Conservation (phyloP, 2,797 vertebrate genomes). For the Merluccius polli region DNA sequence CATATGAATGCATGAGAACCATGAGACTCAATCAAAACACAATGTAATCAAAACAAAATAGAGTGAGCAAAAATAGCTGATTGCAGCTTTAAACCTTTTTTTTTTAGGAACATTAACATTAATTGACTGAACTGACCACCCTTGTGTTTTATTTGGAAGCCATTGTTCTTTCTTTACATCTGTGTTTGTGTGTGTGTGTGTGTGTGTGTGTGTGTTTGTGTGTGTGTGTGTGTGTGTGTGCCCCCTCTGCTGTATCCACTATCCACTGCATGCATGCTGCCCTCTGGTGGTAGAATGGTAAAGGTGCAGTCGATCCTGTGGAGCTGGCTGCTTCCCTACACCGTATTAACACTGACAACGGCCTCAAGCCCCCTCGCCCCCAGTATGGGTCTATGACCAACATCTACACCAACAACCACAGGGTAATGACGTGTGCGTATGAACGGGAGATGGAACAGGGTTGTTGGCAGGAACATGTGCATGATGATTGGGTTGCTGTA, state of each 20-base stretch:
- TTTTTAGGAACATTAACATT: not conserved
- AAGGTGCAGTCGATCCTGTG: conserved; percentile 75
- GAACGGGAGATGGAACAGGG: not conserved
- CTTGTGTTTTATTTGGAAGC: conserved; percentile 17
- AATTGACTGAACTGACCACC: conserved; percentile 40
- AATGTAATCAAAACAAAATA: not conserved
- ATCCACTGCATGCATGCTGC: conserved; percentile 52
- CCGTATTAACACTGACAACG: conserved; percentile 65
- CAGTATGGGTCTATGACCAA: conserved; percentile 76
- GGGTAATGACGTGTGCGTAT: conserved; percentile 64
- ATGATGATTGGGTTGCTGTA: not conserved
- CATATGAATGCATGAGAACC: not conserved
- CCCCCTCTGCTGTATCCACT: not conserved
- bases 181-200: conserved; percentile 13
- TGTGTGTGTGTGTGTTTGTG: not conserved
- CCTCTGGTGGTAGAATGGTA: conserved; percentile 73
- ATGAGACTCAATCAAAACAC: not conserved
- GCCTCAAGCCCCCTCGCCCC: conserved; percentile 71
- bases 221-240: not conserved
- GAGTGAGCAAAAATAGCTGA: not conserved
- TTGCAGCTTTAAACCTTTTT: not conserved
- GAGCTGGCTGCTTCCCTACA: conserved; percentile 75
- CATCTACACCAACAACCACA: conserved; percentile 75
- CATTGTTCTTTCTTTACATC: conserved; percentile 15
- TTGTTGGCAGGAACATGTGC: not conserved